Base-by-base conservation (phyloP, 2,113 vertebrate genomes). In the Plecturocebus donacophilus region DNA sequence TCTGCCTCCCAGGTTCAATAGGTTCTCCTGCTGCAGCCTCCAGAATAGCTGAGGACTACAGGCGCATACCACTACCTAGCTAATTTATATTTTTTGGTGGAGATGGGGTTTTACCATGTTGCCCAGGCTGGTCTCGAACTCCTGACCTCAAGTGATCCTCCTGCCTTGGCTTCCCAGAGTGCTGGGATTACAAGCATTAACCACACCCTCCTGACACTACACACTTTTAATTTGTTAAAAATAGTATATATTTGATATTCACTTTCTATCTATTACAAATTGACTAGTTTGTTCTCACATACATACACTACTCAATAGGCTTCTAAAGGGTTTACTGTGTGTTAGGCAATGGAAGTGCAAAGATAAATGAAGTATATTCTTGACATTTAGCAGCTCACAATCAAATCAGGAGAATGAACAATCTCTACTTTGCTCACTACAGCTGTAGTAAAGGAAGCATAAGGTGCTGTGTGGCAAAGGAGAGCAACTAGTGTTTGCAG, bases 151-250 rank as follows among this genome's bases (percentile, higher is more conserved):
- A 14, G 27, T 13, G 61, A 64, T 14, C 27, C 61, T 30, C 61
- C 27, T 13, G 12, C 27, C 25, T 64, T 5, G 1, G 61, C 61
- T 13, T 64, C 27, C 61, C 12, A 32, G 61, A 64, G 13, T 32
- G 12, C 27, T 32, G 61, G 61, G 27, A 32, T 64, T 30, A 64
- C 25, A 64, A 32, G 27, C 27, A 64, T 32, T 12, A 64, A 17
- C 52, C 30, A 64, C 61, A 64, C 27, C 27, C 61, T 64, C 11
- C 61, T 27, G 25, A 64, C 2, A 27, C 27, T 64, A 30, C 27
- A 64, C 27, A 64, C 27, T 64, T 64, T 64, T 52, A 61, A 71
- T 70, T 79, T 70, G 70, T 90, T 86, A 75, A n/a, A 71, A 73
- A 81, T 5, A 56, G 8, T 82, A 1, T 40, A 87, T 82, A 16